Conservation (phyloP, 2,113 vertebrate species). For the Rostratula benghalensis region DNA sequence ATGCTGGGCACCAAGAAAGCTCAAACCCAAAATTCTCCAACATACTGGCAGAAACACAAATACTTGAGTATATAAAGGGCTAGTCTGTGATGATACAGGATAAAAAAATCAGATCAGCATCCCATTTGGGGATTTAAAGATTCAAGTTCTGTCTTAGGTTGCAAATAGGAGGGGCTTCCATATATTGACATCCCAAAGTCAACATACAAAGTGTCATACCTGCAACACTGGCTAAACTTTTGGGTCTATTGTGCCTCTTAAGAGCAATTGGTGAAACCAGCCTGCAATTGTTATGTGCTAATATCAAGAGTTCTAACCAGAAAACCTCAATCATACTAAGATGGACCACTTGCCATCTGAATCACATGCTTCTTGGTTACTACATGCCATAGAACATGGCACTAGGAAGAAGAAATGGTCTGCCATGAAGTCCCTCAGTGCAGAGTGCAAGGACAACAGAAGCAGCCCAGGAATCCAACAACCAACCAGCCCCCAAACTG, state of each 20-base stretch:
- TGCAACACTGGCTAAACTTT: background rate
- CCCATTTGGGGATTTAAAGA: background rate
- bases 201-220: background rate
- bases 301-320: background rate
- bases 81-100: background rate
- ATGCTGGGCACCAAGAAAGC: background rate
- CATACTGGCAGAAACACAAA: background rate
- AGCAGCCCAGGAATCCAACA: background rate
- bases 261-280: background rate
- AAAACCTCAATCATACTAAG: background rate
- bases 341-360: background rate
- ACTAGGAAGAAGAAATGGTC: background rate
- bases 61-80: background rate
- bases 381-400: background rate
- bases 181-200: background rate
- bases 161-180: background rate
- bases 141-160: background rate
- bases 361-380: background rate
- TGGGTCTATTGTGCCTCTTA: background rate
- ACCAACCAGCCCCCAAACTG: rapidly evolving
- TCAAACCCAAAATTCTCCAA: background rate
- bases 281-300: background rate
- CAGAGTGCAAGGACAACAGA: background rate
- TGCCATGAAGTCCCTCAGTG: background rate
- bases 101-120: background rate